Conservation (phyloP, 1,140 invertebrate genomes). For the Planococcus citri region DNA sequence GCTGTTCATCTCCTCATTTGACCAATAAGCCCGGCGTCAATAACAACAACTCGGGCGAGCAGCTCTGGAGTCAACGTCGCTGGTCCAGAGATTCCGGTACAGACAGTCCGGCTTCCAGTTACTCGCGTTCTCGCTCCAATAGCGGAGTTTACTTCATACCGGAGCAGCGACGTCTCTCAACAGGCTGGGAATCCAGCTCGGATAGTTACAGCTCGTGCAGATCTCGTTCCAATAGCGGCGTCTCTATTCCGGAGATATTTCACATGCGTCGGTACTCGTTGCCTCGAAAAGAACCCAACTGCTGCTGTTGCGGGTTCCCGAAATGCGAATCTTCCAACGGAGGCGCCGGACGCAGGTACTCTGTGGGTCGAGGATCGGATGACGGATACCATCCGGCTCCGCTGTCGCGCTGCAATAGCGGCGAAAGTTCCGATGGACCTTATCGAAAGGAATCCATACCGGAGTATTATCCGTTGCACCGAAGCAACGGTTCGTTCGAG, state of each 20-base stretch:
- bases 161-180: slow-evolving; percentile 35
- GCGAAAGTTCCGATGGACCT: slow-evolving; percentile 13
- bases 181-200: slow-evolving; percentile 35
- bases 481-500: slow-evolving; percentile 18
- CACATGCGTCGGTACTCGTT: slow-evolving; percentile 30
- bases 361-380: slow-evolving; percentile 13
- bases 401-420: slow-evolving; percentile 22
- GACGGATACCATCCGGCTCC: slow-evolving; percentile 21
- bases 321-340: slow-evolving; percentile 36
- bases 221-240: slow-evolving; percentile 36
- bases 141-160: slow-evolving; percentile 36
- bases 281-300: slow-evolving; percentile 31
- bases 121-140: slow-evolving; percentile 42
- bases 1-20: slow-evolving; percentile 43
- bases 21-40: slow-evolving; percentile 34
- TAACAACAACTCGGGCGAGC: slow-evolving; percentile 40
- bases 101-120: slow-evolving; percentile 43
- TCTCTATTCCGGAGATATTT: slow-evolving; percentile 31
- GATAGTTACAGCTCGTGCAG: slow-evolving; percentile 36
- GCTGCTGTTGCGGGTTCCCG: slow-evolving; percentile 31
- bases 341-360: slow-evolving; percentile 11
- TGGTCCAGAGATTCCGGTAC: slow-evolving; percentile 44
- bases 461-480: slow-evolving; percentile 7
- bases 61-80: slow-evolving; percentile 43
- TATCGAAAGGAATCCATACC: slow-evolving; percentile 23